Evolutionary conservation across 2,797 vertebrate genomes (phyloP).

Genomic region (Ceyx erithaca): DNA sequence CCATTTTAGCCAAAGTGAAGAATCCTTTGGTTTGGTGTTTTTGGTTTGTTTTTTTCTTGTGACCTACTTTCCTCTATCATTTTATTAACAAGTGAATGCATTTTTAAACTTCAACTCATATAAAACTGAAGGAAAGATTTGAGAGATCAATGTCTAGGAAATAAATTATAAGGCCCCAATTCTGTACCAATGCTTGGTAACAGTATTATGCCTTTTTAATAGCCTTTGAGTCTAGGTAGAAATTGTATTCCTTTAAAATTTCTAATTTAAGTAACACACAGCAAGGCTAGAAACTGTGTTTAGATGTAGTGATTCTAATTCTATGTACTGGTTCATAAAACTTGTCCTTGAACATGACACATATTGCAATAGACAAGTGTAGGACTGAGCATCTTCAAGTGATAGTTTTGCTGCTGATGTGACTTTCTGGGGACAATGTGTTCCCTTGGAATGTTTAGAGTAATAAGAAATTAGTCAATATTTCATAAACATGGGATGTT

Average conservation of each 20-base stretch:
- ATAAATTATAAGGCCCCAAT: neutral
- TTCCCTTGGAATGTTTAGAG: neutral
- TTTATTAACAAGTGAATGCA: neutral
- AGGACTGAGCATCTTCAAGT: fast-evolving
- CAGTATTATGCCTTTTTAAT: neutral
- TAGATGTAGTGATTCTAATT: neutral
- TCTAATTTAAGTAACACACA: neutral
- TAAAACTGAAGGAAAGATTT: neutral
- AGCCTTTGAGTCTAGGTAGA: neutral
- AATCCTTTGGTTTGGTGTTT: neutral
- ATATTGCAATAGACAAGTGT: neutral
- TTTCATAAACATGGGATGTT: neutral
- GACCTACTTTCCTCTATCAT: neutral
- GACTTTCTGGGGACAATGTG: neutral
- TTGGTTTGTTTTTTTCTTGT: neutral
- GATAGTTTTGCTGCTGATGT: neutral
- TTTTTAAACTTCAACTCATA: neutral
- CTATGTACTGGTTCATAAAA: neutral
- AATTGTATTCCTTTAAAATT: neutral
- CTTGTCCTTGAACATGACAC: neutral
- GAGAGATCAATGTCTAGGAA: neutral
- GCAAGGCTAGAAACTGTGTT: neutral
- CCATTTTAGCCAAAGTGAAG: neutral
- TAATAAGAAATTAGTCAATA: neutral
- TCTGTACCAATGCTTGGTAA: neutral